phyloP scores from a whole-genome alignment of 2,888 invertebrate genomes.

The Homarus gammarus region DNA sequence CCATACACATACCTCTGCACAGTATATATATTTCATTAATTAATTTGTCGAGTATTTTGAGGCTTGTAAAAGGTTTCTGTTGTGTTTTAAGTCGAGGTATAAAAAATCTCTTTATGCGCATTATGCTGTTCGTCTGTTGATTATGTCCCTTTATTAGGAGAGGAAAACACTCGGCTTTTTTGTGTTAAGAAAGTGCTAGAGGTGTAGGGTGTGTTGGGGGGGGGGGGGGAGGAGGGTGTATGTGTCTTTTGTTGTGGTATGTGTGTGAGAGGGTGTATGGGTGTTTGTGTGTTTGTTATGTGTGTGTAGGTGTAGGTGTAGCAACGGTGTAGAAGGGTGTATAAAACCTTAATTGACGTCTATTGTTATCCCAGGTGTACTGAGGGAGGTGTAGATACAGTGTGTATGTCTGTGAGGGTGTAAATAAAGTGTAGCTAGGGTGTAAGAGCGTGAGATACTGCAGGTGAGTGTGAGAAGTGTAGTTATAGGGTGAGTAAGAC shows the following conservation, averaged over 20 bases:
- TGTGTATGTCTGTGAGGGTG: neutral
- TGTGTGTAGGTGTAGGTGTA: no score
- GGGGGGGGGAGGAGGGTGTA: neutral
- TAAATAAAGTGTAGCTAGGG: no score
- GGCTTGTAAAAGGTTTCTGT: neutral
- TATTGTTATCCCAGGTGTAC: no score
- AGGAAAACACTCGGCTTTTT: neutral
- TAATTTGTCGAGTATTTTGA: neutral
- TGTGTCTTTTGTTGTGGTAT: neutral
- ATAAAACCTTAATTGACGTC: no score
- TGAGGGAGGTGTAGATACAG: neutral
- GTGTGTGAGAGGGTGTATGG: neutral
- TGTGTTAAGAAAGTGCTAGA: neutral
- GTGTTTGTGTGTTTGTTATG: no score
- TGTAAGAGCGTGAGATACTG: neutral
- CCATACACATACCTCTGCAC: constrained; percentile 6
- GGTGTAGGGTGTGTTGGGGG: no score
- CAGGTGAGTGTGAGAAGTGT: neutral
- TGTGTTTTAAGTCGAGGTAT: neutral
- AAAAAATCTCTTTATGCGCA: neutral
- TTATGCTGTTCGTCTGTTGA: neutral
- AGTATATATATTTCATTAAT: neutral
- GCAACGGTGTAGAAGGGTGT: no score
- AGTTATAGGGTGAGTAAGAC: neutral
- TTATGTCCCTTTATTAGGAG: neutral